These are phyloP conservation scores for Turritopsis dohrnii DNA, from an alignment of 30 jellyfish, hydroid and myxozoan species.

Conservation along the genomic window DNA sequence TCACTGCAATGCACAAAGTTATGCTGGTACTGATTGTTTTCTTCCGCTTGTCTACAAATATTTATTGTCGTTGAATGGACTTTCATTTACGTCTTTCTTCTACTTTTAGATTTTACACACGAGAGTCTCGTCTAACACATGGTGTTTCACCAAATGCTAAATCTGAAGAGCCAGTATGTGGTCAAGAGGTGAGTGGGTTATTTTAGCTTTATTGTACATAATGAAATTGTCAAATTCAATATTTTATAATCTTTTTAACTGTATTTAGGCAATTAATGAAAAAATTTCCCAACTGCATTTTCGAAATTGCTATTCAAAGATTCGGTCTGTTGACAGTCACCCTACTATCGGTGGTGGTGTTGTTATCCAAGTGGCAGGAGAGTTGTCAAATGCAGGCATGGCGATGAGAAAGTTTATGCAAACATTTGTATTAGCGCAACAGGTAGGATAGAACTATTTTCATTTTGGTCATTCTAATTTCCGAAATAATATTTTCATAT, in stretches of 20 bases:
- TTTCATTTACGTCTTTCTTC: no score
- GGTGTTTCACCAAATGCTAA: constrained; percentile 59
- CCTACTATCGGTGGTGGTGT: constrained; percentile 88
- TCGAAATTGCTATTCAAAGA: constrained; percentile 65
- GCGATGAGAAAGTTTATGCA: constrained; percentile 83
- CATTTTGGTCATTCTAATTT: not conserved
- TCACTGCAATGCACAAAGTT: no score
- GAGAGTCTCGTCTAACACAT: constrained; percentile 76
- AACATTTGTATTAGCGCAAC: constrained; percentile 83
- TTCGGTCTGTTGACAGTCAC: constrained; percentile 83
- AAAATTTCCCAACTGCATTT: constrained; percentile 72
- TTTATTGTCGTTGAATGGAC: no score
- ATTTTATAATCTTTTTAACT: not conserved
- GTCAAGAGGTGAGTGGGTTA: constrained; percentile 59
- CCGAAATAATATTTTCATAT: not conserved
- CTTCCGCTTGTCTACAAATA: no score
- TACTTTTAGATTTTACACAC: constrained; percentile 59
- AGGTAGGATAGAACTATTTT: constrained; percentile 35
- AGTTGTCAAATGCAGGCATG: constrained; percentile 69
- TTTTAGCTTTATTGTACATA: not conserved
- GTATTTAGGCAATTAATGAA: constrained; percentile 67
- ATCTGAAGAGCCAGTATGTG: constrained; percentile 66
- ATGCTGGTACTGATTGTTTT: no score
- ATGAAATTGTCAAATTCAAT: not conserved
- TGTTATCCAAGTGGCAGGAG: constrained; percentile 90